Evolutionary conservation across 2,113 vertebrate species (phyloP).

Genomic region (Datnioides undecimradiatus): DNA sequence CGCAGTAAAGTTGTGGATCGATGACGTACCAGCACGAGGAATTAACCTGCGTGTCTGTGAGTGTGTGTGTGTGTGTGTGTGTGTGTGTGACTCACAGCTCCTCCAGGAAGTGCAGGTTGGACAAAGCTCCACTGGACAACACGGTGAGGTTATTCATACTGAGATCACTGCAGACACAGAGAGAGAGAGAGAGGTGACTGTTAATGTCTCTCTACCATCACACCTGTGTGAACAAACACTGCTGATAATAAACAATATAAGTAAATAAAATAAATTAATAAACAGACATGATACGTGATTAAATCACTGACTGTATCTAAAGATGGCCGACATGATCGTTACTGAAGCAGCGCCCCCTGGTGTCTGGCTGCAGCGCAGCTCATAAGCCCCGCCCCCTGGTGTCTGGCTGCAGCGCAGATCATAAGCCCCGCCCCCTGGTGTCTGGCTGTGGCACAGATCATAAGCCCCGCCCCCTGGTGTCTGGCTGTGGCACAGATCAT

Average conservation of each 20-base stretch:
- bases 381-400: no score
- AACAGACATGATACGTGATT: not conserved
- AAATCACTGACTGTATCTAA: no score
- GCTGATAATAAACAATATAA: no score
- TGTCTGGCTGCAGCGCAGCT: no score
- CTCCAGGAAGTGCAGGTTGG: conserved; percentile 92
- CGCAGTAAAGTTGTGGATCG: not conserved
- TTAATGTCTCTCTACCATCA: conserved; percentile 8
- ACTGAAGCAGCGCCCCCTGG: no score
- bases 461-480: no score
- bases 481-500: no score
- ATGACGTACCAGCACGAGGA: not conserved
- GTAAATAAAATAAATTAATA: not conserved
- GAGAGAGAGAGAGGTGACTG: conserved; percentile 1
- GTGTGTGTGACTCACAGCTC: conserved; percentile 90
- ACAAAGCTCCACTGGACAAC: conserved; percentile 84
- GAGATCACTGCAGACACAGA: conserved; percentile 87
- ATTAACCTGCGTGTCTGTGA: not conserved
- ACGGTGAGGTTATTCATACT: conserved; percentile 96
- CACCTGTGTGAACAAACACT: not conserved
- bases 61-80: conserved; percentile 29
- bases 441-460: no score
- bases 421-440: no score
- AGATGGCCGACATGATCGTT: no score
- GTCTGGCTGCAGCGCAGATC: no score